These are phyloP conservation scores for Nomia melanderi DNA, from an alignment of 1,140 invertebrate species.

Conservation along the genomic window DNA sequence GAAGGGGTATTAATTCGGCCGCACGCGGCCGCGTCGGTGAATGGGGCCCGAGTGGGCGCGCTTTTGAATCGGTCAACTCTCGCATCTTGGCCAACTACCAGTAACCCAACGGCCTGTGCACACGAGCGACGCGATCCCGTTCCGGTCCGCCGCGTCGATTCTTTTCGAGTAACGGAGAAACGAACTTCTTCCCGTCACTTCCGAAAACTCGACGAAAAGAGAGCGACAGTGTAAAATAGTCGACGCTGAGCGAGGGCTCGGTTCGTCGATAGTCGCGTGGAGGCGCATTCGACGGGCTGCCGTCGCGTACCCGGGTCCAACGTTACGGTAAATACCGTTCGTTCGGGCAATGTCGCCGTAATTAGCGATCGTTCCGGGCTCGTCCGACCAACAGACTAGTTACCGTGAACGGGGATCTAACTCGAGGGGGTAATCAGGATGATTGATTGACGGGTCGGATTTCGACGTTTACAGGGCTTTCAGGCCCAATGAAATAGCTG, in stretches of 20 bases:
- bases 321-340: not conserved
- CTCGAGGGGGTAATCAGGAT: constrained; percentile 32
- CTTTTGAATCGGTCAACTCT: not conserved
- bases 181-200: no score
- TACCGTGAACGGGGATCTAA: constrained; percentile 34
- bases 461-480: constrained; percentile 40
- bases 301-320: not conserved
- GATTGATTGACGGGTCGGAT: constrained; percentile 37
- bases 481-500: constrained; percentile 25
- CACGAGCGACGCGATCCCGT: no score
- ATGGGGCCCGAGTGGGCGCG: not conserved
- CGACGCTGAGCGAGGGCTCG: no score
- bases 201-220: no score
- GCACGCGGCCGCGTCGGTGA: not conserved
- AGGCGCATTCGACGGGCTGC: not conserved
- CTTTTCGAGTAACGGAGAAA: no score
- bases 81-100: no score
- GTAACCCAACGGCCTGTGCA: no score
- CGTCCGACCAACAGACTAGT: constrained; percentile 16
- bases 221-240: no score
- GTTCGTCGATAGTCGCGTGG: no score
- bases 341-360: constrained; percentile 3
- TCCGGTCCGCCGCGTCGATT: no score
- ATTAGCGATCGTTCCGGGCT: constrained; percentile 20
- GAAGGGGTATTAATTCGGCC: constrained; percentile 11